Evolutionary conservation across 2,888 invertebrate species (phyloP).

Genomic region (Polydrusus cervinus): DNA sequence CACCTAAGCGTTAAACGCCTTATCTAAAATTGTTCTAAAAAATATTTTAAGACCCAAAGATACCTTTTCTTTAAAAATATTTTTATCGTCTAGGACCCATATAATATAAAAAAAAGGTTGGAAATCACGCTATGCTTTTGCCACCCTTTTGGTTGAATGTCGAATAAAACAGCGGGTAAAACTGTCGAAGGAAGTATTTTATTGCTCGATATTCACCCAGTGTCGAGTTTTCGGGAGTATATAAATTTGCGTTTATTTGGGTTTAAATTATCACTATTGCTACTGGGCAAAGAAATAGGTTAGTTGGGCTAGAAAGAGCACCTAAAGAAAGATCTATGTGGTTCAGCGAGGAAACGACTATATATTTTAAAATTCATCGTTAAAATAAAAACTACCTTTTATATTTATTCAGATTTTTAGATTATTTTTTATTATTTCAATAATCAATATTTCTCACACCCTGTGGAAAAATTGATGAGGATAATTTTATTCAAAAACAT

Average conservation of each 20-base stretch:
- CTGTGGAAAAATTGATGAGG: no score
- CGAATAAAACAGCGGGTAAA: constrained; percentile 30
- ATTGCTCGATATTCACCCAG: constrained; percentile 26
- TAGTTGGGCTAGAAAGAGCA: constrained; percentile 1
- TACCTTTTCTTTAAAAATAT: background rate
- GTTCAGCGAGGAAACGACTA: no score
- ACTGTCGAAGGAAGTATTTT: constrained; percentile 32
- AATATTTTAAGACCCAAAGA: background rate
- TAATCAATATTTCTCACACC: no score
- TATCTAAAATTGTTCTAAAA: background rate
- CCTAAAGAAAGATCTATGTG: background rate
- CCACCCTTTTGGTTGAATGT: constrained; percentile 6
- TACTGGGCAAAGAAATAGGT: background rate
- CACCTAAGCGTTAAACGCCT: background rate
- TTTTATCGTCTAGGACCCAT: constrained; percentile 1
- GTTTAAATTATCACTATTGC: constrained; percentile 5
- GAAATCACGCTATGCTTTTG: constrained; percentile 1
- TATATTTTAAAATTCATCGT: no score
- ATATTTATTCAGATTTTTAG: no score
- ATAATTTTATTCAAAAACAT: no score
- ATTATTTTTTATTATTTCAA: no score
- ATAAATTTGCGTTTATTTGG: constrained; percentile 27
- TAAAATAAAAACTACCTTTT: no score
- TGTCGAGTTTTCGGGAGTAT: constrained; percentile 7
- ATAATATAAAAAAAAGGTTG: constrained; percentile 18